Conservation (phyloP, 2,113 vertebrate genomes). For the Anser brachyrhynchus region DNA sequence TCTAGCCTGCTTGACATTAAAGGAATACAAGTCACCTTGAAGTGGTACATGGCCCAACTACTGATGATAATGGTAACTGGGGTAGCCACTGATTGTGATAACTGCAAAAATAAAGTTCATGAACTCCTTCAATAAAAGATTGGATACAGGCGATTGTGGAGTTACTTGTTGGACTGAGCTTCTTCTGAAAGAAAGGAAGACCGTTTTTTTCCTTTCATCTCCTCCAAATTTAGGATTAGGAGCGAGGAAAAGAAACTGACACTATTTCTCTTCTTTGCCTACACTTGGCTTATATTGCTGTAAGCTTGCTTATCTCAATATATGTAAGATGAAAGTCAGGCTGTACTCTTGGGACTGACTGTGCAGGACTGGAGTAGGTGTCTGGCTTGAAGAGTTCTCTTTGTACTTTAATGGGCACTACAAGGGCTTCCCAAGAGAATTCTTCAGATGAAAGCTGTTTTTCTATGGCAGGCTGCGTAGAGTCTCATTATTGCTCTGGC, state of each 20-base stretch:
- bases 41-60: neutral
- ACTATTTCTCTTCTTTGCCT: neutral
- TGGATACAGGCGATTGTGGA: neutral
- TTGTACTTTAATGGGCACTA: constrained; percentile 34
- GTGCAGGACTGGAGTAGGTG: neutral
- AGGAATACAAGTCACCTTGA: neutral
- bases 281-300: neutral
- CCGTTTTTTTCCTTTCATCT: neutral
- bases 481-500: constrained; percentile 35
- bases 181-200: neutral
- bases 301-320: neutral
- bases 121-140: neutral
- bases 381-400: constrained; percentile 27
- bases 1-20: neutral
- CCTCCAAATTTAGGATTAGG: neutral
- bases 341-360: neutral
- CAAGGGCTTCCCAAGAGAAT: neutral
- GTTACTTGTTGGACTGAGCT: neutral
- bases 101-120: neutral
- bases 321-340: neutral
- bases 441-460: constrained; percentile 26
- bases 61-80: neutral
- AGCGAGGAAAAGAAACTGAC: neutral
- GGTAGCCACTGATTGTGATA: neutral
- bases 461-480: neutral